Base-by-base conservation (phyloP, 2,888 invertebrate species). In the Graphium colonna region DNA sequence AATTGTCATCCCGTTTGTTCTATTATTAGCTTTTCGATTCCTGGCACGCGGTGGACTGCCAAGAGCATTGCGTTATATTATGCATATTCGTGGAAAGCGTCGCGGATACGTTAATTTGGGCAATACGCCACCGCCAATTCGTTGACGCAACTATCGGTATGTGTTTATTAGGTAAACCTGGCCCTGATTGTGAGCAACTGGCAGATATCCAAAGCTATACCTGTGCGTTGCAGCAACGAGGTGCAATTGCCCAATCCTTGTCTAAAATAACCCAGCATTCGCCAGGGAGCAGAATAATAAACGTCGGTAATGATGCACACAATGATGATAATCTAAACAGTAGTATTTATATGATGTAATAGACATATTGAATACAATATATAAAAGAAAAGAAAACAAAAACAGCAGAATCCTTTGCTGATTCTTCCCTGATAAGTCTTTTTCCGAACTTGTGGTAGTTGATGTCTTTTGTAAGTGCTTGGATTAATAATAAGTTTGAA, bases 161-260 rank as follows among this genome's bases (percentile, higher is more conserved):
- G 40, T 44, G 49, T 53, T 53, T 53, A 53, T 49, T 49, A 53
- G 49, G 44, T 12, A 49, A 49, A 39, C 43, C 44, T 48, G 53
- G 17, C 38, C 17, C 31, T 49, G 18, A 44, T 44, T 44, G 33
- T 44, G n/a, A n/a, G n/a, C 38, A 39, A 43, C 39, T 53, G 53
- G 53, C 53, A 10, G n/a, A 18, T 16, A 1, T 49, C 53, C 53
- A 53, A 42, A 41, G 17, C 52, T 48, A 44, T 53, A 53, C 48
- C 53, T 48, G 43, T 44, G 15, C n/a, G n/a, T 31, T 18, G 28
- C 28, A 13, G 43, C 41, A 13, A 38, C 49, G 38, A 31, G 40
- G 16, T 44, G 42, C 48, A 38, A 49, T 53, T 48, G 49, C 9
- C 44, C 18, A 39, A 53, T 40, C 43, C 39, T 49, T 31, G 31